Base-by-base conservation (phyloP, 2,888 invertebrate species). In the Chymomyza fuscimana region DNA sequence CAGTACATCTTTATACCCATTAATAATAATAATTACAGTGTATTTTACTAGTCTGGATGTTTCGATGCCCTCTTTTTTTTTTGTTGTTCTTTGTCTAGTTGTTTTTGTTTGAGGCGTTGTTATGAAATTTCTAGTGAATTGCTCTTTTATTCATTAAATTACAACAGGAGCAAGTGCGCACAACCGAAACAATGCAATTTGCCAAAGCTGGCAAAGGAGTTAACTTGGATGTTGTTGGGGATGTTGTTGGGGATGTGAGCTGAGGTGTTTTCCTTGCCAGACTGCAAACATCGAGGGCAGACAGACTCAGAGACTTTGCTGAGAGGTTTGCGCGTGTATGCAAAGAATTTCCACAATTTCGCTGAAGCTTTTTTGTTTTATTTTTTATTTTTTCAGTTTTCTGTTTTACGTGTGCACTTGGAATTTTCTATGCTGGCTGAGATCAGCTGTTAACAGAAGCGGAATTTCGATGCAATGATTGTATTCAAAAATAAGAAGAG, bases 91-190 rank as follows among this genome's bases (percentile, higher is more conserved):
- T 22, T 15, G 10, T 16, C 15, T 58, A 16, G 15, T 58, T 25
- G 58, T 58, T 58, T 16, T 58, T 58, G 36, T 52, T 46, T 22
- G n/a, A 5, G 15, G 9, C 65, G 64, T 69, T 65, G 60, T 72
- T 74, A 76, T 82, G 73, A 76, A 81, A 81, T 78, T 80, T 78
- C 61, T 22, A 76, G 74, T 65, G 77, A 76, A 73, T 79, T 76
- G 74, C 74, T 77, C 73, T 74, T 74, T 77, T 82, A 82, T 82
- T 78, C 80, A 82, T 82, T 82, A 77, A 82, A 82, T 82, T 78
- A 79, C 71, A 77, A 81, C 56, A 75, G 54, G 16, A 54, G n/a
- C 22, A 22, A 54, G 54, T n/a, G 54, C 70, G 58, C 22, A 58
- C 15, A 58, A 12, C 58, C 15, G 58, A 54, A 54, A 64, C 63